Conservation (phyloP, 2,113 vertebrate species). For the Onychorhynchus coronatus region DNA sequence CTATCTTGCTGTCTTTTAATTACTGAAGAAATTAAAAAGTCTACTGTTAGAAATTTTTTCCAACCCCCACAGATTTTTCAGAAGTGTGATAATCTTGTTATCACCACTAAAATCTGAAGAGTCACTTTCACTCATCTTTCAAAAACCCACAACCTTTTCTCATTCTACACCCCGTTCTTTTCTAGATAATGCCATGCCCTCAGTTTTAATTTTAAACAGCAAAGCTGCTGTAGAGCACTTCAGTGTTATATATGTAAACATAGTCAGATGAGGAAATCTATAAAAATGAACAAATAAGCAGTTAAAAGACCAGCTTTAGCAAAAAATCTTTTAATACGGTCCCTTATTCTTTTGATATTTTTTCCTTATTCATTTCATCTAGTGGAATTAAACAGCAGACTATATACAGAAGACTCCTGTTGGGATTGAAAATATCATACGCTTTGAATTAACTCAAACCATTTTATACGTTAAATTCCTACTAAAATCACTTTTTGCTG, state of each 20-base stretch:
- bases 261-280: neutral
- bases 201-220: neutral
- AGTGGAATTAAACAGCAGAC: neutral
- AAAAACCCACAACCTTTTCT: neutral
- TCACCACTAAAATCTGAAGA: neutral
- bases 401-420: neutral
- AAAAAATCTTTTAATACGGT: neutral
- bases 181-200: neutral
- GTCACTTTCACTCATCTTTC: neutral
- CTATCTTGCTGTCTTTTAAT: slow-evolving; percentile 45
- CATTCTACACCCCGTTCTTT: neutral
- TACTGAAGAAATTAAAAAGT: slow-evolving; percentile 33
- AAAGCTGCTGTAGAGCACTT: neutral
- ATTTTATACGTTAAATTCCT: neutral
- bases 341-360: neutral
- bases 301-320: neutral
- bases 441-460: neutral
- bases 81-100: neutral
- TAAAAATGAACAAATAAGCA: neutral
- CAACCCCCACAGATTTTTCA: neutral
- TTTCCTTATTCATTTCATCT: neutral
- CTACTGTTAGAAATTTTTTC: neutral
- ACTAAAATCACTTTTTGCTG: neutral
- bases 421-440: neutral
- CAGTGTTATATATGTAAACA: neutral